phyloP scores from a whole-genome alignment of 1,140 invertebrate species.

The Tetramorium alpestre region DNA sequence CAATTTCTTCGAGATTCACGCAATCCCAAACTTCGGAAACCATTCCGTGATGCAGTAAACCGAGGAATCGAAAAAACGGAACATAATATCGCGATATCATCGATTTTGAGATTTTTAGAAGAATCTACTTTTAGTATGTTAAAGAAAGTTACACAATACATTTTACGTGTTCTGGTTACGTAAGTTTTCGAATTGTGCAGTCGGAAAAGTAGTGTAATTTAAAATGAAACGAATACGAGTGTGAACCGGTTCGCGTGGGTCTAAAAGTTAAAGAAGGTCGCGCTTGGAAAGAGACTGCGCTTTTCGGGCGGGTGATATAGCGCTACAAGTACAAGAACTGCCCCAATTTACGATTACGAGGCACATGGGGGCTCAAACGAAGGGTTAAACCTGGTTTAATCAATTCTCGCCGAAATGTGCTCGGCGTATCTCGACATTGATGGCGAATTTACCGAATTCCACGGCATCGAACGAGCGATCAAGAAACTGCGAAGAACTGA shows the following conservation, averaged over 20 bases:
- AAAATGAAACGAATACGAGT: slow-evolving; percentile 33
- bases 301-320: slow-evolving; percentile 47
- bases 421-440: slow-evolving; percentile 47
- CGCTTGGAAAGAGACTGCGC: slow-evolving; percentile 30
- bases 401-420: slow-evolving; percentile 71
- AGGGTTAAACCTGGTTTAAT: slow-evolving; percentile 76
- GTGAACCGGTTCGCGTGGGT: slow-evolving; percentile 26
- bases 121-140: neutral
- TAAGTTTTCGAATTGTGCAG: neutral
- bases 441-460: slow-evolving; percentile 26
- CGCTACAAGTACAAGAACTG: slow-evolving; percentile 34
- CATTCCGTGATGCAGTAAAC: slow-evolving; percentile 14
- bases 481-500: neutral
- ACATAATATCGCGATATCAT: neutral
- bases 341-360: slow-evolving; percentile 76
- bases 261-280: slow-evolving; percentile 45
- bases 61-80: neutral
- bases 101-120: neutral
- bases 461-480: neutral
- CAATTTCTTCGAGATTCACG: slow-evolving; percentile 71
- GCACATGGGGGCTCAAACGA: slow-evolving; percentile 65
- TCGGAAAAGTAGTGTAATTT: slow-evolving; percentile 3
- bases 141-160: neutral
- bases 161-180: neutral
- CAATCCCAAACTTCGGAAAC: neutral